Evolutionary conservation across 2,888 invertebrate species (phyloP).

Genomic region (Electrophaes corylata): DNA sequence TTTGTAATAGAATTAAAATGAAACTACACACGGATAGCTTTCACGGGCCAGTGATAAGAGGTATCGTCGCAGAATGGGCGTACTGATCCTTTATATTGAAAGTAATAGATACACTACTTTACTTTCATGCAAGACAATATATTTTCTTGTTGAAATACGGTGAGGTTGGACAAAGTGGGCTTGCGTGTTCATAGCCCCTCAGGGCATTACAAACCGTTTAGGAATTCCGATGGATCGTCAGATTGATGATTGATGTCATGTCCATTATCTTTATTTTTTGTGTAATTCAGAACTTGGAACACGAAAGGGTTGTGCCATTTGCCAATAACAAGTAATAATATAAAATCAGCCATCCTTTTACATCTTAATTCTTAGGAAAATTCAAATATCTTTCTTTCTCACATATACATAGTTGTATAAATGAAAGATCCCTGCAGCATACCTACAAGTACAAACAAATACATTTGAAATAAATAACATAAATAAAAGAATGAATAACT

Average conservation of each 20-base stretch:
- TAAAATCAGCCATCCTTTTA: not conserved
- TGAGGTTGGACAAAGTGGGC: conserved; percentile 2
- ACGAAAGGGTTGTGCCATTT: conserved; percentile 20
- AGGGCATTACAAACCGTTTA: conserved; percentile 48
- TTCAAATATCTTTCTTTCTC: too few species aligned
- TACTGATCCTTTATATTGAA: not conserved
- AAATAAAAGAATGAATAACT: not conserved
- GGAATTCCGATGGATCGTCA: conserved; percentile 42
- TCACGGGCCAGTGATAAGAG: not conserved
- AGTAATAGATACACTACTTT: not conserved
- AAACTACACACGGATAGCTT: not conserved
- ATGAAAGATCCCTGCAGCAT: too few species aligned
- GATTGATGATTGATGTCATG: conserved; percentile 46
- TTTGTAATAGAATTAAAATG: too few species aligned
- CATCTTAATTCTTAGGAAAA: not conserved
- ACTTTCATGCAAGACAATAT: conserved; percentile 4
- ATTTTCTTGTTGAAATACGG: conserved; percentile 41
- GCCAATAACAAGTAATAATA: not conserved
- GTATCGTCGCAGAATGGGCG: not conserved
- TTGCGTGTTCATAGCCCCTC: conserved; percentile 49
- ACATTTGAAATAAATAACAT: too few species aligned
- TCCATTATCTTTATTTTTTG: conserved; percentile 43
- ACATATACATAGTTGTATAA: too few species aligned
- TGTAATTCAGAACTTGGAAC: conserved; percentile 27
- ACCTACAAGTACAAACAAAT: not conserved